Evolutionary conservation across 2,113 vertebrate genomes (phyloP).

Genomic region (Alouatta palliata): DNA sequence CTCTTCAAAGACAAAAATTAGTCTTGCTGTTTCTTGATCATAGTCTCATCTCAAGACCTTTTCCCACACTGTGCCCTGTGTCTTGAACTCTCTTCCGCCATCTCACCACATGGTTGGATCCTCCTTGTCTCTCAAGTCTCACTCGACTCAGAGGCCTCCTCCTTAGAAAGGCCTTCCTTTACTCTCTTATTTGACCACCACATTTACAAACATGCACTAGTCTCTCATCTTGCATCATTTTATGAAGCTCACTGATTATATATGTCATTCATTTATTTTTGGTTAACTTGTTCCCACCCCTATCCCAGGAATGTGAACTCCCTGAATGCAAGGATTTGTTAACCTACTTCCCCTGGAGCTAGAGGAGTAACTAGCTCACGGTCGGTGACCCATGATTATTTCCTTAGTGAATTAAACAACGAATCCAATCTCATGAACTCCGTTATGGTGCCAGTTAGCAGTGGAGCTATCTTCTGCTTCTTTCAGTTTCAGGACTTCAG

Average conservation of each 20-base stretch:
- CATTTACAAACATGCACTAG: background rate
- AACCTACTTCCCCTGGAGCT: background rate
- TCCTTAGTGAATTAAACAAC: background rate
- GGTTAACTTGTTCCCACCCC: background rate
- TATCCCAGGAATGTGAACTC: background rate
- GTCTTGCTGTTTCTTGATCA: background rate
- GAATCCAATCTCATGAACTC: background rate
- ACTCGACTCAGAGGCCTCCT: background rate
- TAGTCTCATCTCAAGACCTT: background rate
- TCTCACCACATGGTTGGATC: rapidly evolving
- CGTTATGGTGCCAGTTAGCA: background rate
- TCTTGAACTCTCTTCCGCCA: background rate
- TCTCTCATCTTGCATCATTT: background rate
- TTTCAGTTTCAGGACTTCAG: background rate
- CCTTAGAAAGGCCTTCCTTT: background rate
- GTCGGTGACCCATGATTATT: background rate
- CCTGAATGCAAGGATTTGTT: background rate
- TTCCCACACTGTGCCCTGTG: rapidly evolving
- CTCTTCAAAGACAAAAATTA: background rate
- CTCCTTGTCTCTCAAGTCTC: background rate
- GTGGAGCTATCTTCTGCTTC: background rate
- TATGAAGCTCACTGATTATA: background rate
- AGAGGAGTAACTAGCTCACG: background rate
- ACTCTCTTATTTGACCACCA: background rate
- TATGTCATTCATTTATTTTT: background rate